Base-by-base conservation (phyloP, 2,113 vertebrate genomes). In the Choloepus hoffmanni region DNA sequence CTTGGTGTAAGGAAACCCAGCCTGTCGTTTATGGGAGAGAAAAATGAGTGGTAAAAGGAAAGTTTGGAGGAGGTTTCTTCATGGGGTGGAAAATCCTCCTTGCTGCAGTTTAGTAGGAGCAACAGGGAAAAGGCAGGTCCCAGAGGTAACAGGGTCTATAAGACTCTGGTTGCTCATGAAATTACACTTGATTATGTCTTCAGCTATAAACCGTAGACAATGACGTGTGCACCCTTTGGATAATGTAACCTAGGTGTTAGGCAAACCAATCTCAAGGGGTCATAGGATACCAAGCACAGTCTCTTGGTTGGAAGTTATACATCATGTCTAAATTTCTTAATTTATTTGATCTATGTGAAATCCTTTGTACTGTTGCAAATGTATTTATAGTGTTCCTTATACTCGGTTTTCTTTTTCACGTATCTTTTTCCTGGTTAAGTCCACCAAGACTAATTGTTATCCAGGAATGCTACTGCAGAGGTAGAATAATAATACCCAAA, bases 301-400 rank as follows among this genome's bases (percentile, higher is more conserved):
- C 28, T 90, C 48, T 50, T 65, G 33, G 11, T 55, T 77, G 67
- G n/a, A 94, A 85, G 11, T 88, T 89, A 72, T 63, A 36, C 79
- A 70, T 55, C 8, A 68, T 67, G 26, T 60, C 3, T 81, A 67
- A 26, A 84, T 55, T 88, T 87, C 21, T 78, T 48, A 94, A 89
- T 78, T 89, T 92, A 76, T 85, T 85, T 94, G 24, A 82, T 77
- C 13, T 7, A 18, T 12, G 21, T 92, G 50, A 94, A 87, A 73
- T 43, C 28, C 21, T 68, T 78, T 43, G 43, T 65, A 58, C 24
- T 26, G 1, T 45, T 92, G 45, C 28, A 96, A 67, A 70, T 88
- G 70, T 89, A 91, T 84, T 91, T 67, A 81, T 23, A 65, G 19
- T 65, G 6, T 70, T 81, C 43, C 14, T 28, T 82, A 28, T 28